phyloP scores from a whole-genome alignment of 2,888 invertebrate species.

The Sinhomidia bicolor region DNA sequence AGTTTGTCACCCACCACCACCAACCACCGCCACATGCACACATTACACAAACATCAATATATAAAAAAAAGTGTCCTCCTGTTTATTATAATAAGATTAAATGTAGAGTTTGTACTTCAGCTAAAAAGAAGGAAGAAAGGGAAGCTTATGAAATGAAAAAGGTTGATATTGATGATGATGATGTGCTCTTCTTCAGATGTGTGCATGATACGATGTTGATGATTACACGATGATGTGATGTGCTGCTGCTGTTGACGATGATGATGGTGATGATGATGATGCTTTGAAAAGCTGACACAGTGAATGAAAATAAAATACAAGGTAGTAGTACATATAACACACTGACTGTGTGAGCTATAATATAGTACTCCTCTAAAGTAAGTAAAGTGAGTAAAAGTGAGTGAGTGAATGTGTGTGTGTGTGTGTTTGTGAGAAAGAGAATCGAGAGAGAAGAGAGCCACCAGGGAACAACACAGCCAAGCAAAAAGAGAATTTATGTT shows the following conservation, averaged over 20 bases:
- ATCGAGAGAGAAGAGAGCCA: slow-evolving; percentile 54
- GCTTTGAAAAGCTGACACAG: slow-evolving; percentile 73
- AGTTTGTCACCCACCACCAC: slow-evolving; percentile 48
- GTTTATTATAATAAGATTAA: slow-evolving; percentile 47
- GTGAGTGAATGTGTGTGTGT: not conserved
- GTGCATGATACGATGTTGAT: slow-evolving; percentile 68
- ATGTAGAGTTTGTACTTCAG: slow-evolving; percentile 32
- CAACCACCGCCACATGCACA: slow-evolving; percentile 59
- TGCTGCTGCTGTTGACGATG: slow-evolving; percentile 60
- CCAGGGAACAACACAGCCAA: slow-evolving; percentile 54
- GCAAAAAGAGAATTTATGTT: slow-evolving; percentile 56
- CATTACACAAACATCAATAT: slow-evolving; percentile 57
- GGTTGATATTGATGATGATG: not conserved
- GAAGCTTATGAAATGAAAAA: slow-evolving; percentile 46
- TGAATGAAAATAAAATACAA: slow-evolving; percentile 69
- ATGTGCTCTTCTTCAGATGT: slow-evolving; percentile 64
- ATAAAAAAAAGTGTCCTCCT: slow-evolving; percentile 30
- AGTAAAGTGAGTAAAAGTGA: slow-evolving; percentile 31
- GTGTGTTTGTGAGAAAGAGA: slow-evolving; percentile 20
- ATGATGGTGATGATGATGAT: slow-evolving; percentile 69
- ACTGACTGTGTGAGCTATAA: slow-evolving; percentile 8
- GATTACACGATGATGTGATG: slow-evolving; percentile 64
- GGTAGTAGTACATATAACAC: slow-evolving; percentile 48
- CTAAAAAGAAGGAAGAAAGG: slow-evolving; percentile 17
- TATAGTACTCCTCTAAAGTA: not conserved